Evolutionary conservation across 64 coral and sea anemone genomes (phyloP), one percentile per base, ranked within the genome.

Genomic region (Trachythela sp.): DNA sequence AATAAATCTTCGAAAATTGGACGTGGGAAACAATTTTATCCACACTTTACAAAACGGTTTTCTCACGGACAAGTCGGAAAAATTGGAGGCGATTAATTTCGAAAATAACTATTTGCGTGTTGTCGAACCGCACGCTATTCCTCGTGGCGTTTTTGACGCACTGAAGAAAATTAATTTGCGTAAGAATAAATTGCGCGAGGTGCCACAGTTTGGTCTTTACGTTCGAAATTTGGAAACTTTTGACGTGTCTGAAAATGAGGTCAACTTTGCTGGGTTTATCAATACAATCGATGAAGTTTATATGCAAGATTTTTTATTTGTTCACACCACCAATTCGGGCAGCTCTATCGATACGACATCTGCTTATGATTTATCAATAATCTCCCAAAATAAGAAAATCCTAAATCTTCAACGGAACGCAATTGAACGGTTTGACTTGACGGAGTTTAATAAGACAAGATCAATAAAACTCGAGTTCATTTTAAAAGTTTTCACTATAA

Each of bases 361-460:
- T 11, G 11, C 42, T 4, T 2, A 22, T 59, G 24, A 0, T 2
- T 36, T 88, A 0, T 40, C 52, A 22, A 39, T 93, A 4, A 90
- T 71, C 13, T 2, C 68, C 18, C 87, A 84, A 34, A 86, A 59
- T 20, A 31, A 84, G 22, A 89, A 80, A 36, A 70, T 75, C 1
- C 56, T 95, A 11, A 88, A 88, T 36, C 86, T 95, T 29, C 89
- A 86, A 24, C 1, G 45, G 18, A 95, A 95, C 51, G 83, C 17
- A 0, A 86, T 93, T 33, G 54, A 17, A 54, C 68, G 77, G 2
- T 33, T 95, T 8, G 83, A 92, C 36, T 35, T 93, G 27, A 50
- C 85, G 1, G 87, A 32, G 35, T 85, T 89, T 22, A 89, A 51
- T 50, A 43, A 86, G 67, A 54, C 45, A 31, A 85, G 86, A 75